Evolutionary conservation across 2,797 vertebrate genomes (phyloP), one percentile per base, ranked within the genome.

Genomic region (Halcyon badia): DNA sequence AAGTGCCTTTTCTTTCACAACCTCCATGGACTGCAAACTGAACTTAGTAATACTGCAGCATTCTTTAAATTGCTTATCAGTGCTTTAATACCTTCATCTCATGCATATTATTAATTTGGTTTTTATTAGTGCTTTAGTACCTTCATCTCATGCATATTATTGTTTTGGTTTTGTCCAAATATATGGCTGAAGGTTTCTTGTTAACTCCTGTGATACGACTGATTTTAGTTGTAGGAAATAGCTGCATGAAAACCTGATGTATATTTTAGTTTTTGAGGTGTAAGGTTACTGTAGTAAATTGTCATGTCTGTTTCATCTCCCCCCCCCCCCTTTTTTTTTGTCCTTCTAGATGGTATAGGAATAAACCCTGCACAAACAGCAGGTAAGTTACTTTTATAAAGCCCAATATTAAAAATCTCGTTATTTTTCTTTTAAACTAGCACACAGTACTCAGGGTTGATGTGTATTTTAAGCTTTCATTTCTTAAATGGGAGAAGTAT

Each of bases 281-380:
- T 73, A 78, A n/a, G 21, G 52, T 85, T 78, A 39, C 11, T 56
- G 6, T 62, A 33, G 14, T 79, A 69, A 87, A 52, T 78, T 39
- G n/a, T 64, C 52, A 18, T 21, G 2, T 41, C 20, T 86, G 31
- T 75, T 93, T 78, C 12, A 56, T 60, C 30, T 83, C 9, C 8
- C 8, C 14, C 49, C 57, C 5, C 5, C 12, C 5, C 72, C 5
- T 1, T 11, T 7, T 22, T 33, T 35, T n/a, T 17, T 10, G 26
- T 41, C 9, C 10, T 70, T 75, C 46, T 98, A 99, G 99, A 99
- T 97, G 99, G 99, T 96, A 99, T 99, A 98, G 99, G 99, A 98
- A 99, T 99, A 98, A 99, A 99, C 94, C 99, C 99, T 83, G 99
- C 99, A 57, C 99, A 99, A 97, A 99, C 99, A 92, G 99, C 99